These are phyloP conservation scores for Cinclus cinclus DNA, from an alignment of 2,113 vertebrate species.

Conservation along the genomic window DNA sequence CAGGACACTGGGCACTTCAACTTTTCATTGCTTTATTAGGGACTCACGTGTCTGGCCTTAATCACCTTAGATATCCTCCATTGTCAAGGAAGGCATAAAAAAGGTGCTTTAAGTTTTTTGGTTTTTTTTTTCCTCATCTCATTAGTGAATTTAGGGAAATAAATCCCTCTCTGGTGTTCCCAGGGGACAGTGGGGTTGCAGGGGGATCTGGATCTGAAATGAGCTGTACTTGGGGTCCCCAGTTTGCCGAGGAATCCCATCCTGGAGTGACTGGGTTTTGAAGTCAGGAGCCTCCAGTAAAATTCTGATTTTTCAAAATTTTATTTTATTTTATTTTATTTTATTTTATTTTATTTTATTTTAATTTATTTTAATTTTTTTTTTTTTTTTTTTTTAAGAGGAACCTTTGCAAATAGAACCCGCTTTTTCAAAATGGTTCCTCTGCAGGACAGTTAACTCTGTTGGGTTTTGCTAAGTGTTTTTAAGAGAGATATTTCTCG, in stretches of 20 bases:
- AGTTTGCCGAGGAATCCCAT: neutral
- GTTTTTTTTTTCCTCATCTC: neutral
- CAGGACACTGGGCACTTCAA: neutral
- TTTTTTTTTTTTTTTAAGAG: neutral
- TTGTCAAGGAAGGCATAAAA: neutral
- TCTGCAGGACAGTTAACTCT: neutral
- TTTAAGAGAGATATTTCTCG: neutral
- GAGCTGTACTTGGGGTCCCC: neutral
- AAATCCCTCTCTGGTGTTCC: neutral
- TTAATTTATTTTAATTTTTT: too few relatives aligned
- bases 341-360: too few relatives aligned
- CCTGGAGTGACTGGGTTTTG: neutral
- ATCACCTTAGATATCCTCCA: neutral
- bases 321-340: too few relatives aligned
- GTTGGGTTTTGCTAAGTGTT: neutral
- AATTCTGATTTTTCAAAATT: neutral
- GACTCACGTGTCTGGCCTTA: neutral
- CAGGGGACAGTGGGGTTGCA: neutral
- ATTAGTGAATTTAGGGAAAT: fast-evolving
- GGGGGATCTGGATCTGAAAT: neutral
- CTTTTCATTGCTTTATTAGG: neutral
- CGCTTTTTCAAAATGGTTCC: neutral
- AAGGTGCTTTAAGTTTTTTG: neutral
- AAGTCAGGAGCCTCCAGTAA: neutral
- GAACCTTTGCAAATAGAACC: neutral